Evolutionary conservation across 1,140 invertebrate species (phyloP).

Genomic region (Macrocentrus cingulum): DNA sequence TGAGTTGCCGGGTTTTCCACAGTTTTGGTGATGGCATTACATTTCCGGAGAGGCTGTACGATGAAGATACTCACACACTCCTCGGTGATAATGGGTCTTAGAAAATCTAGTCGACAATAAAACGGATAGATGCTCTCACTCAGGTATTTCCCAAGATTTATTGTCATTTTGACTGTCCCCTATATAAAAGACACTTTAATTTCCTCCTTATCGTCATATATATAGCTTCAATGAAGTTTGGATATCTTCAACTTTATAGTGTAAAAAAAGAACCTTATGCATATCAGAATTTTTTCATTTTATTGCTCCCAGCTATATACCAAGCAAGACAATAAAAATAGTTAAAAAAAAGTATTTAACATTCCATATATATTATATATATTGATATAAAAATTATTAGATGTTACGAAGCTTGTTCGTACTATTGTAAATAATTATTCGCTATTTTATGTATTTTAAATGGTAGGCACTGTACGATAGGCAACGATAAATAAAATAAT

Average conservation of each 20-base stretch:
- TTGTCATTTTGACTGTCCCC: not conserved
- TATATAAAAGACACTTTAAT: not conserved
- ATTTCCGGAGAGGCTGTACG: conserved; percentile 77
- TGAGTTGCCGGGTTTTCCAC: conserved; percentile 56
- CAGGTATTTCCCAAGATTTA: conserved; percentile 15
- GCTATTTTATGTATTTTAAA: too few species aligned
- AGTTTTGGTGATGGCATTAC: conserved; percentile 85
- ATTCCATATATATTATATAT: too few species aligned
- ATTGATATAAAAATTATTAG: too few species aligned
- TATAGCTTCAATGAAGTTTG: not conserved
- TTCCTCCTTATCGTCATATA: not conserved
- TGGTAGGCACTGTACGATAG: too few species aligned
- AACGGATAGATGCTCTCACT: not conserved
- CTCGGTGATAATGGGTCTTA: conserved; percentile 58
- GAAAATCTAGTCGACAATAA: conserved; percentile 28
- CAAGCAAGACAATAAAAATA: too few species aligned
- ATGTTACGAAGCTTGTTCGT: too few species aligned
- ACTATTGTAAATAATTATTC: too few species aligned
- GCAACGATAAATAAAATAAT: too few species aligned
- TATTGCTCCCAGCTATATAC: too few species aligned
- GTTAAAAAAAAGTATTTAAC: too few species aligned
- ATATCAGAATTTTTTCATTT: too few species aligned
- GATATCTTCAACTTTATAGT: not conserved
- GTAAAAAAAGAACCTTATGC: too few species aligned
- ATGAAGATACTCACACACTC: conserved; percentile 80